Percentiles rank a stretch among this genome's conserved stretches.
phyloP scores from a whole-genome alignment of 2,113 vertebrate genomes.

The Lontra canadensis region DNA sequence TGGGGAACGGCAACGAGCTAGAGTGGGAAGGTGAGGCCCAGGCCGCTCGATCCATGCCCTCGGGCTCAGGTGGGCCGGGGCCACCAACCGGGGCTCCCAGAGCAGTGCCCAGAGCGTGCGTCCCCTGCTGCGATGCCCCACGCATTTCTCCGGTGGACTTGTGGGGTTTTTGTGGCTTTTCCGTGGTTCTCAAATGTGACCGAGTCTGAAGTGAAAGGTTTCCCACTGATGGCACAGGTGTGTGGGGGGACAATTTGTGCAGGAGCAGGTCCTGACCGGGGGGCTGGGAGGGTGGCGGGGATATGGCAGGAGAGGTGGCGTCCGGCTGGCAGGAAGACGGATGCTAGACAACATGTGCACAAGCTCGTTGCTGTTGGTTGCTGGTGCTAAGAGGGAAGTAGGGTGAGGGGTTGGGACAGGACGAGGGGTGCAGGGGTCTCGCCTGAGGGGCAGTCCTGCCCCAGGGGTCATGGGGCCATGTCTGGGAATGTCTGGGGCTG shows the following conservation, averaged over 20 bases:
- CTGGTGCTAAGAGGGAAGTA: not conserved
- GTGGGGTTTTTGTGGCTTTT: not conserved
- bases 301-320: fast-evolving
- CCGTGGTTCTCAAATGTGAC: not conserved
- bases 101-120: not conserved
- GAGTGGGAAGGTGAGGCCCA: constrained; percentile 95
- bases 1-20: constrained; percentile 94
- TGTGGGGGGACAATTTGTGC: not conserved
- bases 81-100: too few species aligned
- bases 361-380: fast-evolving
- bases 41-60: not conserved
- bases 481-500: not conserved
- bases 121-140: too few species aligned
- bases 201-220: not conserved
- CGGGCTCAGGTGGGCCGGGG: not conserved
- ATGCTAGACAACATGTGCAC: too few species aligned
- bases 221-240: not conserved
- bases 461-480: not conserved
- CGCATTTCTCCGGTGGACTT: not conserved
- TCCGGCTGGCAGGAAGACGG: not conserved
- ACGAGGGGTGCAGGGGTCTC: not conserved
- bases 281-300: not conserved
- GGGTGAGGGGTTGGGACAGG: not conserved
- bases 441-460: not conserved
- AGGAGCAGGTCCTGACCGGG: not conserved